Conservation (phyloP, 2,113 vertebrate species). For the Patagioenas fasciata region DNA sequence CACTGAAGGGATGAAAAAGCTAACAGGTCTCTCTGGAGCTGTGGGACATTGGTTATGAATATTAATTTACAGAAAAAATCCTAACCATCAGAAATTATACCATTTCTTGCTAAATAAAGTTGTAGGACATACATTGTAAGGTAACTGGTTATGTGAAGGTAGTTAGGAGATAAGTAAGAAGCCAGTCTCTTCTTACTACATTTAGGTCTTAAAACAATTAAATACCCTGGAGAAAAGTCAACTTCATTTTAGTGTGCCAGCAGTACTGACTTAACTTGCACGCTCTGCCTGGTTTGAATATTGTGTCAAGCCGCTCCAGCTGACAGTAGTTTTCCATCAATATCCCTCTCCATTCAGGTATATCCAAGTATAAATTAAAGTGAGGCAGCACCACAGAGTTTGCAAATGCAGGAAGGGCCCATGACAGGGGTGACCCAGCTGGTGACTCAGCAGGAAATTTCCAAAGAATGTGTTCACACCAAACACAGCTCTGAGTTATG, state of each 20-base stretch:
- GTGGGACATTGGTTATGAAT: neutral
- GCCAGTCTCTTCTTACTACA: neutral
- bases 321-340: neutral
- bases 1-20: neutral
- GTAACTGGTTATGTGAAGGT: neutral
- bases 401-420: neutral
- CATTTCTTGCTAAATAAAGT: neutral
- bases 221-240: neutral
- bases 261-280: neutral
- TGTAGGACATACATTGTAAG: neutral
- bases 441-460: slow-evolving; percentile 58
- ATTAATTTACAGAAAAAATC: neutral
- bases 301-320: neutral
- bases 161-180: neutral
- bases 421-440: slow-evolving; percentile 23
- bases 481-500: slow-evolving; percentile 25
- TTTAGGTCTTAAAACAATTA: neutral
- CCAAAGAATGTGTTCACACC: slow-evolving; percentile 36
- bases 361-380: neutral
- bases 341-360: neutral
- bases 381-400: neutral
- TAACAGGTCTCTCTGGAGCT: neutral
- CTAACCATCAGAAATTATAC: neutral
- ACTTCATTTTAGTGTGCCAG: neutral
- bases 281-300: neutral